Evolutionary conservation across 2,888 invertebrate genomes (phyloP).

Genomic region (Globia sparganii): DNA sequence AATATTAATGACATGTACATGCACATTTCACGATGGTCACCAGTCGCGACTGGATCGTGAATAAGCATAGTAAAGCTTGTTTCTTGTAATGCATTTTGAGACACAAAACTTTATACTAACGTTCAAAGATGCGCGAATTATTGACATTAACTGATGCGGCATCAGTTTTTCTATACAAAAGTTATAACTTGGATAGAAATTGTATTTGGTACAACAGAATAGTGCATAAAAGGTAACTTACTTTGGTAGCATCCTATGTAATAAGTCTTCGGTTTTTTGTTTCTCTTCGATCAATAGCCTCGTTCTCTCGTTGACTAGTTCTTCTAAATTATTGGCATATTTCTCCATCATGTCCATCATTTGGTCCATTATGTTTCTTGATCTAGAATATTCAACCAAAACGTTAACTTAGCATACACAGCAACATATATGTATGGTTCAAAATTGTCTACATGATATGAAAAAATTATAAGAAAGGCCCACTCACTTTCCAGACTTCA

Average conservation of each 20-base stretch:
- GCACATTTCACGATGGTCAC: conserved; percentile 71
- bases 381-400: conserved; percentile 86
- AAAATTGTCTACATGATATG: background rate
- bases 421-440: background rate
- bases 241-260: conserved; percentile 98
- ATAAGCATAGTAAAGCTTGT: conserved; percentile 18
- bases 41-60: conserved; percentile 43
- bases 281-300: conserved; percentile 97
- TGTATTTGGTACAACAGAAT: conserved; percentile 3
- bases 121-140: conserved; percentile 23
- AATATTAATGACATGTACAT: conserved; percentile 78
- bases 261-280: conserved; percentile 96
- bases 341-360: conserved; percentile 99
- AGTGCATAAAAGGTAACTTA: conserved; percentile 81
- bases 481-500: conserved; percentile 96
- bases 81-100: conserved; percentile 24
- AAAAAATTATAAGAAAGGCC: background rate
- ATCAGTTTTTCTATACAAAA: conserved; percentile 41
- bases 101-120: conserved; percentile 29
- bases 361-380: conserved; percentile 98
- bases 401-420: background rate
- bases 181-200: conserved; percentile 24
- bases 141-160: conserved; percentile 33
- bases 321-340: conserved; percentile 98
- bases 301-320: conserved; percentile 97